Base-by-base conservation (phyloP, 2,113 vertebrate species). In the Todiramphus saurophagus region DNA sequence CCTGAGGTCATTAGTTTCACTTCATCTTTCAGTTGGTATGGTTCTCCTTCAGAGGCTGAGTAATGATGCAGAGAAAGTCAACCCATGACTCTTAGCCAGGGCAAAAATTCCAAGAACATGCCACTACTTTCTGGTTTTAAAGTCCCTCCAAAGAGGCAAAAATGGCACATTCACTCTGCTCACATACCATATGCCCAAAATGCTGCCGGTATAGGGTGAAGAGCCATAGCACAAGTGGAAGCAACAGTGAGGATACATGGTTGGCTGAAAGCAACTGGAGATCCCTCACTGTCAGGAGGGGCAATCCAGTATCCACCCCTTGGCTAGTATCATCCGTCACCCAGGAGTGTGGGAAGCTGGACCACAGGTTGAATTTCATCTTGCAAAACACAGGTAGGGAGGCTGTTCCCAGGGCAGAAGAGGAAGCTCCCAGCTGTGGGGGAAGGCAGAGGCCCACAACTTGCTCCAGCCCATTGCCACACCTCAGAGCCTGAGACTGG, bases 141-240 rank as follows among this genome's bases (percentile, higher is more conserved):
- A 31, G 41, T 28, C 16, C 68, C 72, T 50, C 27, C 2, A 2
- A 78, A 55, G 37, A 44, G 44, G 50, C n/a, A 50, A 11, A 31
- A 2, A 48, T 7, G 30, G 24, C 55, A 50, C 0, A 3, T 10
- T 12, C 13, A 20, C 10, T 13, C 63, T 43, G 9, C 7, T 13
- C 23, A 70, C 17, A 7, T 2, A 5, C 21, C 31, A 76, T 35
- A 20, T 3, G 4, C 8, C 55, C 64, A 39, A 48, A 63, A n/a
- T 0, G 1, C 77, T 56, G 37, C 25, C 14, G 7, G 35, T 3
- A 7, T 2, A 59, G 62, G 13, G 12, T 33, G 25, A 55, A 56
- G 20, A 80, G 80, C 28, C 55, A 27, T 2, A 13, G 43, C 1
- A 0, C 0, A 51, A 60, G 39, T 1, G 24, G 21, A 30, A 46